Evolutionary conservation across 2,888 invertebrate genomes (phyloP), one percentile per base, ranked within the genome.

Genomic region (Panorpa germanica): DNA sequence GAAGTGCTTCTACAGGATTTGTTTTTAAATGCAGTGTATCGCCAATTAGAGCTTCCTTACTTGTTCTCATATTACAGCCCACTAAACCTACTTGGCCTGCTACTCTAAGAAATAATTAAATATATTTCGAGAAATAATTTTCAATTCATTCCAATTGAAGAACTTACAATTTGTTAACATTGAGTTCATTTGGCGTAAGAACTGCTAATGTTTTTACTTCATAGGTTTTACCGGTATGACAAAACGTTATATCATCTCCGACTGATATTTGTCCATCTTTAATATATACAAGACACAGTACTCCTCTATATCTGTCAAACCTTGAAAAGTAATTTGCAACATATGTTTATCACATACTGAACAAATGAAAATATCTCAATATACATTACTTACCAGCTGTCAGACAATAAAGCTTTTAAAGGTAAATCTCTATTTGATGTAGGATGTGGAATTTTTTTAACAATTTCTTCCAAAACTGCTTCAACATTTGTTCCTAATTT

Each of bases 381-480:
- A n/a, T n/a, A n/a, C n/a, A n/a, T n/a, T n/a, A n/a, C n/a, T n/a
- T 75, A 93, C 80, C 86, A 90, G 32, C 86, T 86, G 47, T 96
- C 96, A 55, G 91, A 91, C 33, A 93, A 59, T 24, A 95, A 57
- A 0, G 82, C 86, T 49, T 71, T 70, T 34, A 93, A 71, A 16
- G 71, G 59, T 1, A 59, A 61, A 14, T 61, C 47, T 30, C 66
- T 52, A 37, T 63, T 47, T 1, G 66, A 72, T 18, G 51, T 43
- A 1, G 86, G 85, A 25, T 74, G 64, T 13, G 90, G 90, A 43
- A 93, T 66, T 46, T 62, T 61, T 38, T 74, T 65, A 24, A 95
- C 68, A 9, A 96, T 64, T 25, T 75, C 67, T 45, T 80, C 61
- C 31, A 96, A 48, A 12, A 96, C 61, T 31, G 72, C 61, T 9